Evolutionary conservation across 2,888 invertebrate species (phyloP).

Genomic region (Aphodius sticticus): DNA sequence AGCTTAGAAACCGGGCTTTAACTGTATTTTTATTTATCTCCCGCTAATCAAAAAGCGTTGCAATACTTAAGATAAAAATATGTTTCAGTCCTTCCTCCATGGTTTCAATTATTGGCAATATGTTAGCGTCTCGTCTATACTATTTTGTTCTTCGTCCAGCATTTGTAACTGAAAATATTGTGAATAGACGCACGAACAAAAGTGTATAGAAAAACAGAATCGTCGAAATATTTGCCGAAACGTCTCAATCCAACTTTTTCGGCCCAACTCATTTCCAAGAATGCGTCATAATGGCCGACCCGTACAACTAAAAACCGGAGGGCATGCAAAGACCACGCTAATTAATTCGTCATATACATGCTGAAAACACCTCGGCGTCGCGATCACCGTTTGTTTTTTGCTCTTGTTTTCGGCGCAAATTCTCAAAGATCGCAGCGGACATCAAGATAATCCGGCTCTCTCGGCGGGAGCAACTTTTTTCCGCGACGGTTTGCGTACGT

Average conservation of each 20-base stretch:
- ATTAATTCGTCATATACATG: conserved; percentile 31
- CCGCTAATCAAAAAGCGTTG: no score
- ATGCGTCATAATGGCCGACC: not conserved
- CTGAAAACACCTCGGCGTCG: conserved; percentile 27
- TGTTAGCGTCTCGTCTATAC: no score
- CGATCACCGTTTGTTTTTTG: not conserved
- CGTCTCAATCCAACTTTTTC: conserved; percentile 5
- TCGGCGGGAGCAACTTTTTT: conserved; percentile 27
- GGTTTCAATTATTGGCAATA: no score
- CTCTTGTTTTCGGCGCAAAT: not conserved
- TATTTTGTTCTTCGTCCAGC: no score
- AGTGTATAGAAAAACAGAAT: not conserved
- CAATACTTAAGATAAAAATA: no score
- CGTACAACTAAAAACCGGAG: not conserved
- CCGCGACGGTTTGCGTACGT: not conserved
- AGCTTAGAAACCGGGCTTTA: no score
- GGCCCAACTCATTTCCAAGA: not conserved
- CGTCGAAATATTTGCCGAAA: conserved; percentile 13
- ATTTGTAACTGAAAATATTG: no score
- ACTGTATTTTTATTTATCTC: no score
- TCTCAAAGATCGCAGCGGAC: conserved; percentile 15
- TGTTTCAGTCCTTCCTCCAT: no score
- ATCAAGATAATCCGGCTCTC: conserved; percentile 20
- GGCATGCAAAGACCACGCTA: conserved; percentile 10
- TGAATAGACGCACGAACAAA: no score